Conservation (phyloP, 2,797 vertebrate species). For the Parauchenoglanis ngamensis region DNA sequence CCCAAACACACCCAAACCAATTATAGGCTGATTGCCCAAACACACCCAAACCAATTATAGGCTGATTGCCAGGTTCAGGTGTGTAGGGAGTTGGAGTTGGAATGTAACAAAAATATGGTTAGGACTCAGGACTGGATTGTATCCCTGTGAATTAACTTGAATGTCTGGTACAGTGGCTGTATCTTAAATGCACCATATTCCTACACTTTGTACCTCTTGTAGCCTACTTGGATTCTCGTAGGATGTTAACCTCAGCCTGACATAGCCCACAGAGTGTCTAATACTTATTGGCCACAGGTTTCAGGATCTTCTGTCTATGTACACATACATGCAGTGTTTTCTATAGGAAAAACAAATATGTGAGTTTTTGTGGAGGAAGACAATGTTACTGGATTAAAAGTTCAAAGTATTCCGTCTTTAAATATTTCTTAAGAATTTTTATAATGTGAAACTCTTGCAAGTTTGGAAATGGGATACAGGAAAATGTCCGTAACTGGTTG, state of each 20-base stretch:
- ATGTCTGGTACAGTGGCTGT: neutral
- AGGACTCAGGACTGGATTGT: no score
- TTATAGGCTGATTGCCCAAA: neutral
- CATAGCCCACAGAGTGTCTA: neutral
- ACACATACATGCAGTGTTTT: neutral
- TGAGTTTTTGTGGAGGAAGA: neutral
- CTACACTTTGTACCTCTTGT: neutral
- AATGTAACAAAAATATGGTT: neutral
- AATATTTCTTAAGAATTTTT: neutral
- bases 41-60: neutral
- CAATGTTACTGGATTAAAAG: neutral
- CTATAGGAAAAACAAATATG: neutral
- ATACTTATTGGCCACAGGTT: neutral
- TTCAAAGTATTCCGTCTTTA: neutral
- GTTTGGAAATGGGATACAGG: neutral
- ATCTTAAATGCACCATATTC: neutral
- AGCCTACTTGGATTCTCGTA: neutral
- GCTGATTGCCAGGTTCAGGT: neutral
- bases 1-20: neutral
- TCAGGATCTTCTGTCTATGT: neutral
- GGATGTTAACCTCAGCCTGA: neutral
- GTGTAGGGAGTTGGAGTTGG: neutral
- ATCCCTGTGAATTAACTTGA: neutral
- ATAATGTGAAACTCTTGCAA: neutral
- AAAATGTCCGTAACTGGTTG: neutral